phyloP scores from a whole-genome alignment of 1,140 invertebrate genomes.

The Drosophila serrata region DNA sequence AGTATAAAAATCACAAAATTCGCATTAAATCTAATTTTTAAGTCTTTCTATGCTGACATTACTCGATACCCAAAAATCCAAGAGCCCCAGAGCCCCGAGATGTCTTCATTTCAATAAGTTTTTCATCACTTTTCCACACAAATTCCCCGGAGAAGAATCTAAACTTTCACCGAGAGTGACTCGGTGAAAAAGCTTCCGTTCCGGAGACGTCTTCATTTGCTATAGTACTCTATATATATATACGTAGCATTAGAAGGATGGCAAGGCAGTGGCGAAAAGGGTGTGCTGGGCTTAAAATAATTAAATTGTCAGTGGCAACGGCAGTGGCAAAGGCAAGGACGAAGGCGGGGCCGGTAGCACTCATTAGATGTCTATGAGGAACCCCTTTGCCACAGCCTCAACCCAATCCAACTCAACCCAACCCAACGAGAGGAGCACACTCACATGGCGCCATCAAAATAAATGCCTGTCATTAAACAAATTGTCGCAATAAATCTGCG shows the following conservation, averaged over 20 bases:
- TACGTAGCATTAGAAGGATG: not conserved
- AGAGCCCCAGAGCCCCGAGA: not conserved
- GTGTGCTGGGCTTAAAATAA: conserved; percentile 68
- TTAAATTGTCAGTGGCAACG: conserved; percentile 79
- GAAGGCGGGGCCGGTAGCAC: conserved; percentile 4
- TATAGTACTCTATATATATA: not conserved
- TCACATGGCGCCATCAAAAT: conserved; percentile 74
- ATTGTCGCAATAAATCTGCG: conserved; percentile 84
- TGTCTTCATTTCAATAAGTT: conserved; percentile 21
- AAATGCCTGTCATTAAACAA: conserved; percentile 85
- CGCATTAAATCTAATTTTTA: not conserved
- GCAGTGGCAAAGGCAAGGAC: conserved; percentile 6
- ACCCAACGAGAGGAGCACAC: not conserved
- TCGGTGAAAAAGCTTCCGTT: conserved; percentile 31
- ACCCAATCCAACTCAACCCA: not conserved
- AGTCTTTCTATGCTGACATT: not conserved
- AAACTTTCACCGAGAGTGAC: conserved; percentile 23
- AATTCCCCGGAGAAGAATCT: conserved; percentile 23
- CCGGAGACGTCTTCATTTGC: conserved; percentile 29
- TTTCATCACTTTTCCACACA: not conserved
- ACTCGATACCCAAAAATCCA: not conserved
- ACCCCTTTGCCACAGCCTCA: conserved; percentile 55
- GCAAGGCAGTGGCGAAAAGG: conserved; percentile 24
- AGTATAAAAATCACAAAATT: not conserved
- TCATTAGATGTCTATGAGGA: conserved; percentile 66